phyloP scores from a whole-genome alignment of 2,797 vertebrate genomes.

The Saxicola maurus region DNA sequence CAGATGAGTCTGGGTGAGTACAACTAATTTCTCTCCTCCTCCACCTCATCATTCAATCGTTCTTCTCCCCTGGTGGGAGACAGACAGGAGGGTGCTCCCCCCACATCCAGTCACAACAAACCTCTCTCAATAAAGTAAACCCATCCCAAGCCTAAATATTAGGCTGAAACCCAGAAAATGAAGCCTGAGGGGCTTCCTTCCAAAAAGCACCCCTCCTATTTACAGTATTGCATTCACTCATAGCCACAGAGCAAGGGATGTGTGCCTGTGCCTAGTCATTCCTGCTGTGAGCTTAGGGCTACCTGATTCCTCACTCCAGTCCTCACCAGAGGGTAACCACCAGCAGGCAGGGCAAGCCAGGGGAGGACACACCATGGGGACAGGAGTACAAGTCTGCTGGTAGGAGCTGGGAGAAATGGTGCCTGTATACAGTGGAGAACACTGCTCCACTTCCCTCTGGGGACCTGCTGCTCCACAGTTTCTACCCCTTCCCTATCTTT shows the following conservation, averaged over 20 bases:
- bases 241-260: neutral
- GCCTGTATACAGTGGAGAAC: neutral
- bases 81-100: neutral
- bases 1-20: neutral
- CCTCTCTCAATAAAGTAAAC: constrained; percentile 7
- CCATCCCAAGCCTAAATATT: constrained; percentile 56
- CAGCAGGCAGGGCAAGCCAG: neutral
- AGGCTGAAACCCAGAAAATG: constrained; percentile 29
- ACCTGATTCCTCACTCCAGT: neutral
- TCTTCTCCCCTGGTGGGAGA: neutral
- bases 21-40: constrained; percentile 5
- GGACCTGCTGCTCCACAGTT: neutral
- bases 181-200: neutral
- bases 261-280: neutral
- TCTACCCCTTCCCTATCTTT: neutral
- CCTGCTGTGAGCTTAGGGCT: rapidly evolving
- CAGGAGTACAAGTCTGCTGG: neutral
- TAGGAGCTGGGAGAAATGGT: neutral
- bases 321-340: neutral
- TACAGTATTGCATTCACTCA: constrained; percentile 46
- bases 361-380: neutral
- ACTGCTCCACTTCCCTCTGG: neutral
- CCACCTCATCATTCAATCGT: neutral
- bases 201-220: constrained; percentile 23
- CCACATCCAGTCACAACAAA: neutral